Base-by-base conservation (phyloP, 2,113 vertebrate species). In the Felis chaus region DNA sequence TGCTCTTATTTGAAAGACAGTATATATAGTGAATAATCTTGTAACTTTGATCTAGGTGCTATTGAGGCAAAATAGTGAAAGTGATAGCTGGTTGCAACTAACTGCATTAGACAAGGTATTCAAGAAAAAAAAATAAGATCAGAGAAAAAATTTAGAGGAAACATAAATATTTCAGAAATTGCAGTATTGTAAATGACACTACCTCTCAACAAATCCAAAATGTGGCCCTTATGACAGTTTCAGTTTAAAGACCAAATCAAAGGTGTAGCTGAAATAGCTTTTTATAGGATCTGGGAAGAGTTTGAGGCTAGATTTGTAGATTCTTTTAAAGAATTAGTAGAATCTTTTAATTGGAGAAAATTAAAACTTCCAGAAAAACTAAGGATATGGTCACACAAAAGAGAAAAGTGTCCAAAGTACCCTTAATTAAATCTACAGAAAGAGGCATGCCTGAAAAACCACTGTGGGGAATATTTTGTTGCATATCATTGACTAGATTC, bases 151-250 rank as follows among this genome's bases (percentile, higher is more conserved):
- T 79, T 95, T 80, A 65, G 48, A 92, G 36, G 10, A 36, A 50
- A 48, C 36, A 31, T 65, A 66, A 85, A 74, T 91, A 94, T 87
- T 69, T 65, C 15, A 94, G 66, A 93, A 92, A 94, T 45, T 41
- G 0, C 11, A 74, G 11, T 91, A 48, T 71, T 98, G 18, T 57
- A 81, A 91, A 79, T 48, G 76, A 82, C 41, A 85, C 19, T 29
- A 50, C 63, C 95, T 89, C 48, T 97, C 90, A 94, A n/a, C 50
- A 96, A 92, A 95, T 92, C 29, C 7, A 31, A 79, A 96, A 48
- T 89, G 31, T 53, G n/a, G 3, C 7, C 4, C 7, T 89, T 66
- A 93, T 73, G 41, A 36, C 16, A 96, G 33, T 11, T 19, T 85
- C 41, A 68, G 29, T 71, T 96, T 45, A n/a, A 88, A 79, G 39